A percentile compares a stretch with the other conserved stretches of the same genome.
These are phyloP conservation scores for Orestias chungarensis DNA, from an alignment of 2,797 vertebrate species.

Conservation along the genomic window DNA sequence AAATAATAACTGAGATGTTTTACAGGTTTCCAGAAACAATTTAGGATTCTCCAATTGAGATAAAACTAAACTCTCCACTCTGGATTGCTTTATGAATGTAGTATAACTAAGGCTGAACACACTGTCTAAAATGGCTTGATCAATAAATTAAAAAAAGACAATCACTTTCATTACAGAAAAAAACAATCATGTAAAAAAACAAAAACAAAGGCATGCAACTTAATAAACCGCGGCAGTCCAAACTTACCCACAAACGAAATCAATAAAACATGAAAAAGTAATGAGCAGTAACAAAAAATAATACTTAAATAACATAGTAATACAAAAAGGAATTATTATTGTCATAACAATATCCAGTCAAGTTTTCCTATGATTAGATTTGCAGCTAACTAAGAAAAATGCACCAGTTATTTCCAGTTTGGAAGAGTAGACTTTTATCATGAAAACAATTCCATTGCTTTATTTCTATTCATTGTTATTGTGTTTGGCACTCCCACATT, in stretches of 20 bases:
- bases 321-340: conserved; percentile 83
- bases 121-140: conserved; percentile 89
- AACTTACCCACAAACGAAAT: conserved; percentile 82
- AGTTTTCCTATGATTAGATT: conserved; percentile 91
- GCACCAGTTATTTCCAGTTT: conserved; percentile 96
- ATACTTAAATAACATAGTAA: conserved; percentile 94
- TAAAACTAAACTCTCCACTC: conserved; percentile 60
- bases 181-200: conserved; percentile 71
- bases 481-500: conserved; percentile 30
- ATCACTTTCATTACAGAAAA: conserved; percentile 83
- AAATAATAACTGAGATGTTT: conserved; percentile 68
- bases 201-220: conserved; percentile 86
- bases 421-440: conserved; percentile 84
- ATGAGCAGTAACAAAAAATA: conserved; percentile 87
- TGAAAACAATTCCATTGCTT: conserved; percentile 62
- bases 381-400: conserved; percentile 90
- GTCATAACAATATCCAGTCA: conserved; percentile 98
- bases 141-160: conserved; percentile 95
- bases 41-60: conserved; percentile 58
- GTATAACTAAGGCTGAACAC: conserved; percentile 42
- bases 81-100: conserved; percentile 47
- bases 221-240: conserved; percentile 89
- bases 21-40: conserved; percentile 59
- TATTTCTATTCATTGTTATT: conserved; percentile 48
- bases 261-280: conserved; percentile 85